Conservation (phyloP, 37 sponge, comb jelly and placozoan species). For the Chondrilla cf. caribensis region DNA sequence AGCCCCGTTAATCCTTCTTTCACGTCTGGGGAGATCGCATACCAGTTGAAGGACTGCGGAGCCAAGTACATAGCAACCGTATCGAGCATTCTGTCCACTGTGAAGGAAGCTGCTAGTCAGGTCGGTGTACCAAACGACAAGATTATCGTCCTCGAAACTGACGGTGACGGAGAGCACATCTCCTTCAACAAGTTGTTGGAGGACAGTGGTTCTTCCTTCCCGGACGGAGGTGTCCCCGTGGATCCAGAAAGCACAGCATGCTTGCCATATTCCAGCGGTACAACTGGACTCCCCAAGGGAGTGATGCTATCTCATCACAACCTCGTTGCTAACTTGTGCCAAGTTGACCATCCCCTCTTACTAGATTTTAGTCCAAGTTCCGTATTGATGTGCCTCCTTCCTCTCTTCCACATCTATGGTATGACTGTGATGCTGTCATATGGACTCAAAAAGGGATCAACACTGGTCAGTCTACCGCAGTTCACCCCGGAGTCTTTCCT, state of each 20-base stretch:
- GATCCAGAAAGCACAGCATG: slow-evolving; percentile 45
- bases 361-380: not conserved
- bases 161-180: not conserved
- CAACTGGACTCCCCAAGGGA: slow-evolving; percentile 92
- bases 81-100: slow-evolving; percentile 43
- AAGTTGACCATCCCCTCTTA: slow-evolving; percentile 42
- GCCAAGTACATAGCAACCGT: slow-evolving; percentile 57
- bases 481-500: slow-evolving; percentile 78
- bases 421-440: slow-evolving; percentile 48
- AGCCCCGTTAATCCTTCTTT: slow-evolving; percentile 70
- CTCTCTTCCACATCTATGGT: slow-evolving; percentile 87
- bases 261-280: slow-evolving; percentile 88
- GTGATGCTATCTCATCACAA: slow-evolving; percentile 83
- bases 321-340: slow-evolving; percentile 51
- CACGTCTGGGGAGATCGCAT: slow-evolving; percentile 63
- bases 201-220: slow-evolving; percentile 55
- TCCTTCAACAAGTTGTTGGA: slow-evolving; percentile 37
- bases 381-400: slow-evolving; percentile 46
- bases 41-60: slow-evolving; percentile 64
- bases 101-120: slow-evolving; percentile 36
- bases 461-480: slow-evolving; percentile 53
- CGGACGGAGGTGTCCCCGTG: slow-evolving; percentile 11
- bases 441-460: slow-evolving; percentile 47
- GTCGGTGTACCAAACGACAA: slow-evolving; percentile 6
- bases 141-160: slow-evolving; percentile 45